These are phyloP conservation scores for Lutraria lutraria DNA, from an alignment of 2,888 invertebrate genomes.

Conservation along the genomic window DNA sequence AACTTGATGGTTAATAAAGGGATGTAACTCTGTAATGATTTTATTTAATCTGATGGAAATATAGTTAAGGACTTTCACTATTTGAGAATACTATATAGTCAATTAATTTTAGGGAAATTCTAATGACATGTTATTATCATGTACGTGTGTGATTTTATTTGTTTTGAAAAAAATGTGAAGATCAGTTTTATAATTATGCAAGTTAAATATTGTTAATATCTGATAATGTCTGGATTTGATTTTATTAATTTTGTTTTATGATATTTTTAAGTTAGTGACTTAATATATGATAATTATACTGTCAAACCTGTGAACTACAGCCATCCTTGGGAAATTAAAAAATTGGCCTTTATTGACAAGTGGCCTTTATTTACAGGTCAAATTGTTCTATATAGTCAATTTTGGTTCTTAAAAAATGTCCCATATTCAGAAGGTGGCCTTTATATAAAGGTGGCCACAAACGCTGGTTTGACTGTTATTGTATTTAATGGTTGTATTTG, in stretches of 20 bases:
- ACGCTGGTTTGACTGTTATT: too few species aligned
- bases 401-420: too few species aligned
- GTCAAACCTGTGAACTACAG: too few species aligned
- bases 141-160: conserved; percentile 4
- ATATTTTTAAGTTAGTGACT: too few species aligned
- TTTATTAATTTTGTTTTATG: neutral
- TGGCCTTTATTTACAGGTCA: too few species aligned
- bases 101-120: conserved; percentile 19
- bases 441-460: too few species aligned
- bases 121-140: neutral
- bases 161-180: neutral
- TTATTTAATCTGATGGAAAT: neutral
- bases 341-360: too few species aligned
- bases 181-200: neutral
- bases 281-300: too few species aligned
- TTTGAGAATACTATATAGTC: conserved; percentile 8
- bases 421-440: too few species aligned
- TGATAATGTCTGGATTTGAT: neutral
- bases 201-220: neutral
- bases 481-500: too few species aligned
- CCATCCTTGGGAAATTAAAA: too few species aligned
- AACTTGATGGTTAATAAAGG: neutral
- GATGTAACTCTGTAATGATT: neutral
- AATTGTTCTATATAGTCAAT: too few species aligned
- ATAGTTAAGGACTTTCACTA: neutral